phyloP scores from a whole-genome alignment of 2,113 vertebrate species.

The Bubo scandiacus region DNA sequence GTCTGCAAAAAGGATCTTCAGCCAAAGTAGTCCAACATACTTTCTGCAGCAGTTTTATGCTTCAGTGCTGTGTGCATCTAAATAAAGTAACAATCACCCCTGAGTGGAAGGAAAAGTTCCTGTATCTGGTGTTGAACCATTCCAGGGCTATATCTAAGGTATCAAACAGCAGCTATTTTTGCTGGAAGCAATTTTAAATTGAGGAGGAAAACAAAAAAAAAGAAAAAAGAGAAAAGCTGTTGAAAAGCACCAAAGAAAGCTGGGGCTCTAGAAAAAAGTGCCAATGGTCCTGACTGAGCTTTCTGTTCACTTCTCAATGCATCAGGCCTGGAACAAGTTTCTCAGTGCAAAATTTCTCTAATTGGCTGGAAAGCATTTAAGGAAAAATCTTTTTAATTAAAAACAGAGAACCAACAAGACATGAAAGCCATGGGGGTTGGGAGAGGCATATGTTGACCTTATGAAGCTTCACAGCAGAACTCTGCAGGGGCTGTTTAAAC shows the following conservation, averaged over 20 bases:
- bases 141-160: not conserved
- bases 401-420: conserved; percentile 60
- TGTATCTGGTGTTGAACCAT: not conserved
- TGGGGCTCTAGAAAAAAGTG: conserved; percentile 29
- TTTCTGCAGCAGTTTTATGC: not conserved
- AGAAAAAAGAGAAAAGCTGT: not conserved
- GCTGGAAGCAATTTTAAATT: conserved; percentile 5
- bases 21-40: not conserved
- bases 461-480: conserved; percentile 64
- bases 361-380: conserved; percentile 67
- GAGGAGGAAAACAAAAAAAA: too few species aligned
- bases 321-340: conserved; percentile 53
- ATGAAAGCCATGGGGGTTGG: conserved; percentile 61
- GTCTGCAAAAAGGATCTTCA: not conserved
- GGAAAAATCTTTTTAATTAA: conserved; percentile 67
- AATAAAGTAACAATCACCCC: not conserved
- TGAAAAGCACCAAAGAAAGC: conserved; percentile 40
- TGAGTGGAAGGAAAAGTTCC: not conserved
- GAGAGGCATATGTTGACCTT: conserved; percentile 68
- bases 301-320: conserved; percentile 50
- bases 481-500: conserved; percentile 64
- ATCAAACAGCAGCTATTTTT: conserved; percentile 19
- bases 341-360: conserved; percentile 53
- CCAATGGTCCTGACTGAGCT: conserved; percentile 39
- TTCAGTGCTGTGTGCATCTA: not conserved